Base-by-base conservation (phyloP, 2,113 vertebrate genomes). In the Sterrhoptilus dennistouni region DNA sequence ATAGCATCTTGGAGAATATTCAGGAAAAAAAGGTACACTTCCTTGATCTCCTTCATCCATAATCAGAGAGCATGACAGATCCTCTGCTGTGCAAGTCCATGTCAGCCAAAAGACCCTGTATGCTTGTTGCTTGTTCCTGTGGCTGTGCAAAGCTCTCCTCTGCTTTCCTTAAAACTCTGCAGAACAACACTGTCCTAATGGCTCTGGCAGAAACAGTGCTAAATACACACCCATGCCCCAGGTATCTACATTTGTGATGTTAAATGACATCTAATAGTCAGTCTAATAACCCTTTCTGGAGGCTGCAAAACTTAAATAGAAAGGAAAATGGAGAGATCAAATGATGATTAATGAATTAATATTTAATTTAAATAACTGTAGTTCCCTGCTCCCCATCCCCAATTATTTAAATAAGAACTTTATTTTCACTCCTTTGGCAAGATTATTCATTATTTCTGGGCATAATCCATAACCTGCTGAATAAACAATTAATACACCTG, bases 311-410 rank as follows among this genome's bases (percentile, higher is more conserved):
- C 4, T 31, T 54, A 76, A 71, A 63, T 6, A 27, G 15, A 52
- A 76, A 64, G 49, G 31, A 52, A 85, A 91, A 83, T 6, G 0
- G 24, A 44, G 42, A 23, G 11, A 59, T 81, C 24, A 78, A 84
- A 53, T 78, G 7, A 38, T 6, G 5, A 77, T 27, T 19, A 57
- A 5, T 36, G 24, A 75, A 74, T 45, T 35, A 60, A 42, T 60
- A 56, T 56, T 56, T 35, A 59, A 64, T 68, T 83, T 60, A 56
- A 87, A 61, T 60, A 52, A 35, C 12, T 74, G 12, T 35, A 31
- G 23, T 22, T 53, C 8, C 6, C 2, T 9, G 3, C 16, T 11
- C 8, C 16, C 1, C 0, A 23, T 17, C 8, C 2, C 21, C 5
- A 14, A 4, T 81, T 74, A 61, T 74, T 52, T 90, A 31, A 90